Percentiles rank a stretch among this genome's conserved stretches.
phyloP scores from a whole-genome alignment of 2,888 invertebrate species.

The Pachymerium ferrugineum region DNA sequence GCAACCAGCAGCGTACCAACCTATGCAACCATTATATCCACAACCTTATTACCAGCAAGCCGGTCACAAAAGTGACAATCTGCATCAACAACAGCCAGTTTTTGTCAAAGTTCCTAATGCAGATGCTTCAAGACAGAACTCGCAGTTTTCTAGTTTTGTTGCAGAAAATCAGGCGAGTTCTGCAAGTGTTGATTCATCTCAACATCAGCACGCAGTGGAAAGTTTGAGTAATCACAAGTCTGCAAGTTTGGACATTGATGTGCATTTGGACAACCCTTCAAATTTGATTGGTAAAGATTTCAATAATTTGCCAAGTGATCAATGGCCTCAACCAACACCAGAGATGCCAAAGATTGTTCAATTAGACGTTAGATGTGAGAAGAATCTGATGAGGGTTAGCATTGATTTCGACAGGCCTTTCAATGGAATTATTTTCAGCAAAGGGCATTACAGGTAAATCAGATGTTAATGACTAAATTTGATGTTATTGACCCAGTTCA shows the following conservation, averaged over 20 bases:
- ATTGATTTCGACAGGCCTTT: slow-evolving; percentile 91
- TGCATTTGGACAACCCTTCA: slow-evolving; percentile 20
- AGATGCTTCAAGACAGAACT: not conserved
- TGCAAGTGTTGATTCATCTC: not conserved
- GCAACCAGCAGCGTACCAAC: slow-evolving; percentile 3
- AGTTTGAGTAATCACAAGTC: slow-evolving; percentile 22
- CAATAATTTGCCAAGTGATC: slow-evolving; percentile 51
- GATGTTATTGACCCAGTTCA: too few species aligned
- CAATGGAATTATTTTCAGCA: slow-evolving; percentile 91
- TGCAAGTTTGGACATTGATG: not conserved
- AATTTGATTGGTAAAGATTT: not conserved
- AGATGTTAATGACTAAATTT: too few species aligned
- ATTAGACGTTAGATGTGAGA: slow-evolving; percentile 88
- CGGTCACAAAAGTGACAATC: not conserved
- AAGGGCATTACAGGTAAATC: slow-evolving; percentile 88
- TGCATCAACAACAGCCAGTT: not conserved
- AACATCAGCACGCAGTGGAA: slow-evolving; percentile 10
- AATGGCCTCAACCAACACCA: slow-evolving; percentile 77
- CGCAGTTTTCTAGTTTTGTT: not conserved
- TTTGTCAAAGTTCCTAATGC: not conserved
- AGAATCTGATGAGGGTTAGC: slow-evolving; percentile 87
- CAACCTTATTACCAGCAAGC: not conserved
- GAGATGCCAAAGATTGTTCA: slow-evolving; percentile 92
- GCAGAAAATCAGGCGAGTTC: not conserved
- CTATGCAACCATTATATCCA: slow-evolving; percentile 6